Conservation (phyloP, 1,140 invertebrate genomes). For the Venturia canescens region DNA sequence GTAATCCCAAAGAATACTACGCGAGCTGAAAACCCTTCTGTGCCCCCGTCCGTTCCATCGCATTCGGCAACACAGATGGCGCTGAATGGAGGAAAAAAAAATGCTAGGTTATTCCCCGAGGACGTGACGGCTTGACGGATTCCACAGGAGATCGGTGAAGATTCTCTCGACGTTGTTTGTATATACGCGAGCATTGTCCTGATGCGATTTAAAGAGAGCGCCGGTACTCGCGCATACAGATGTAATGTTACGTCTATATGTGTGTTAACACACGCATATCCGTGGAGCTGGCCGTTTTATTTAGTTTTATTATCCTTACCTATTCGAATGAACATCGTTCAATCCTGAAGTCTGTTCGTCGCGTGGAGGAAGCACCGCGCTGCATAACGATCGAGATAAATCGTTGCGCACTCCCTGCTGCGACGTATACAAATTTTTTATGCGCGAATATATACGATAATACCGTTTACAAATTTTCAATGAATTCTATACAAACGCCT, state of each 20-base stretch:
- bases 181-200: slow-evolving; percentile 43
- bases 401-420: slow-evolving; percentile 33
- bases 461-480: too few species aligned
- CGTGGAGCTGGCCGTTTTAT: too few species aligned
- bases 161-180: slow-evolving; percentile 55
- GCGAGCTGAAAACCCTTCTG: slow-evolving; percentile 52
- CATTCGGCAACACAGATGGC: too few species aligned
- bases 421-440: neutral
- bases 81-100: too few species aligned
- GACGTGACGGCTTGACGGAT: slow-evolving; percentile 58
- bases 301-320: too few species aligned
- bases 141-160: slow-evolving; percentile 10
- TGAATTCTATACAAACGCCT: too few species aligned
- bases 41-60: too few species aligned
- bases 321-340: slow-evolving; percentile 14
- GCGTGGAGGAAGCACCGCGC: slow-evolving; percentile 52
- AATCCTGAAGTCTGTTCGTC: slow-evolving; percentile 51
- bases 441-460: neutral
- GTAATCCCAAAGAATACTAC: too few species aligned
- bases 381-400: slow-evolving; percentile 61
- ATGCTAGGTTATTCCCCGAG: slow-evolving; percentile 10
- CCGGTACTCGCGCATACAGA: slow-evolving; percentile 34
- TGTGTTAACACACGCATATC: slow-evolving; percentile 6
- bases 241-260: slow-evolving; percentile 50
- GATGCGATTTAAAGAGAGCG: slow-evolving; percentile 48